A percentile compares a stretch with the other conserved stretches of the same genome.
These are phyloP conservation scores for Corvus cornix DNA, from an alignment of 2,113 vertebrate genomes.

Conservation along the genomic window DNA sequence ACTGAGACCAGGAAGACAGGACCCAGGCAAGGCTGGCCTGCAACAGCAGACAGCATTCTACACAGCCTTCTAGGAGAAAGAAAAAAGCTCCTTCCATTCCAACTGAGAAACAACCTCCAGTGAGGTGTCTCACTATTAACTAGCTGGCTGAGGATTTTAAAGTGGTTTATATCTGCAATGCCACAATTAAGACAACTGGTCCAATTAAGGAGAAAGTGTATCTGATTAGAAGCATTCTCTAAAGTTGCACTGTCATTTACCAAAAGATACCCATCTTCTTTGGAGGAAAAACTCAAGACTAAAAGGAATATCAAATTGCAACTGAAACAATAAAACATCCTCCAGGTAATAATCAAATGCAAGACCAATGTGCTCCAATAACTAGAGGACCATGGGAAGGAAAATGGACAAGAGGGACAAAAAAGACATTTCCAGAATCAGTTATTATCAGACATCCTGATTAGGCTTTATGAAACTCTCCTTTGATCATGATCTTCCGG, in stretches of 20 bases:
- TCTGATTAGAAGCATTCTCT: not conserved
- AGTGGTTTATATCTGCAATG: not conserved
- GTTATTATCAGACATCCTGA: not conserved
- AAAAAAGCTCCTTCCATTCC: not conserved
- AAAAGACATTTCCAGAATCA: not conserved
- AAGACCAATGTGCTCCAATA: not conserved
- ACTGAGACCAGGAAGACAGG: not conserved
- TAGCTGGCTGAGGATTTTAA: not conserved
- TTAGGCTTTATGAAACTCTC: not conserved
- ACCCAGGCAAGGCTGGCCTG: not conserved
- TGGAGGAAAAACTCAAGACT: not conserved
- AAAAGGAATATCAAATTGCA: not conserved
- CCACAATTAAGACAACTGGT: not conserved
- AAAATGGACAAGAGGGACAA: not conserved
- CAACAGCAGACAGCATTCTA: fast-evolving
- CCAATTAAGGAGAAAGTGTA: not conserved
- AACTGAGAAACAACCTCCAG: not conserved
- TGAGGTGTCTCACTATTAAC: not conserved
- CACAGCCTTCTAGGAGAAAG: not conserved
- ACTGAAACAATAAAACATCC: not conserved
- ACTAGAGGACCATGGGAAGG: not conserved
- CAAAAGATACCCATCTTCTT: not conserved
- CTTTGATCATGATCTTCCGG: not conserved
- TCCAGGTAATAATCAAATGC: not conserved
- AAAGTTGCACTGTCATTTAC: not conserved